Conservation (phyloP, 1,140 invertebrate species). For the Thereuonema tuberculata region DNA sequence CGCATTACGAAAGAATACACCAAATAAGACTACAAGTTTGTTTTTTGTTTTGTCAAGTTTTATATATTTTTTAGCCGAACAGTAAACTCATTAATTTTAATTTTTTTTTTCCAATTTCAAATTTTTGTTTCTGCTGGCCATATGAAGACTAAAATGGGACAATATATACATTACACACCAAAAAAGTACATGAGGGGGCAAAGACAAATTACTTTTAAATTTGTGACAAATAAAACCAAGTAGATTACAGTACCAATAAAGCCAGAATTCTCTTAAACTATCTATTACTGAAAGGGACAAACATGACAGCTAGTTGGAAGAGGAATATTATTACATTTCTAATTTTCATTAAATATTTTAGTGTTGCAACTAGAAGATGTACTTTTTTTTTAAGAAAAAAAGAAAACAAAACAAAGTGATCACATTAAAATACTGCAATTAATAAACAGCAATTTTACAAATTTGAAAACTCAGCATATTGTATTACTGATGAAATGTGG, state of each 20-base stretch:
- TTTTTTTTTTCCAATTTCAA: neutral
- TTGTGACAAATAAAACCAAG: neutral
- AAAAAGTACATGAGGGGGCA: neutral
- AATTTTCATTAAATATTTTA: neutral
- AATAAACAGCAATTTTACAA: neutral
- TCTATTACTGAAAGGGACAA: neutral
- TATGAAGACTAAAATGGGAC: constrained; percentile 5
- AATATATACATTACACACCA: neutral
- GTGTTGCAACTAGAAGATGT: neutral
- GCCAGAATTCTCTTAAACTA: neutral
- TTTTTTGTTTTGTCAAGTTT: neutral
- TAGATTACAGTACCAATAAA: neutral
- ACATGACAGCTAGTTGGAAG: neutral
- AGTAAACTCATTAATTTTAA: neutral
- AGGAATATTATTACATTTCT: neutral
- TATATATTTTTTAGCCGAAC: too few species aligned
- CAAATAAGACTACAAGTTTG: constrained; percentile 6
- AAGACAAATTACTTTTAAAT: neutral
- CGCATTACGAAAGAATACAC: constrained; percentile 6
- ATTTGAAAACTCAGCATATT: neutral
- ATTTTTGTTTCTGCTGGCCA: neutral
- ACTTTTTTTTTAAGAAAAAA: neutral
- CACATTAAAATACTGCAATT: neutral
- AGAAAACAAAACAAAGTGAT: neutral
- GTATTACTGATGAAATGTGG: neutral